Evolutionary conservation across 2,888 invertebrate genomes (phyloP), one percentile per base, ranked within the genome.

Genomic region (Sipha maydis): DNA sequence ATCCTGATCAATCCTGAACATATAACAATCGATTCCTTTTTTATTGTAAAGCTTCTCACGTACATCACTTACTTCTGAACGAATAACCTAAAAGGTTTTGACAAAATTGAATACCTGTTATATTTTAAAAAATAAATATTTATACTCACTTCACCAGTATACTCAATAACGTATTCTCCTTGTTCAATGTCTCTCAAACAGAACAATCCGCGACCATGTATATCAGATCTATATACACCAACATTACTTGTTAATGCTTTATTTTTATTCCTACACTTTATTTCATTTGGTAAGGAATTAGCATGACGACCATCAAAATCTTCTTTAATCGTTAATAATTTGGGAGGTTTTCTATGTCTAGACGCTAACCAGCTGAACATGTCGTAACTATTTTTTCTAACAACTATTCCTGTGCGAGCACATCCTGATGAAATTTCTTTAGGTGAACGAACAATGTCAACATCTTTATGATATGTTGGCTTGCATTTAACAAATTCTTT

Each of bases 291-390:
- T 91, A 98, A 82, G 11, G 88, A 88, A 88, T 88, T 82, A 31
- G 88, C 82, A 41, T 82, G 79, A n/a, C 88, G 88, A 28, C 88
- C 82, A 61, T 82, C 80, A 67, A 82, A 88, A 25, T 94, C 80
- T 82, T 82, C 88, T 82, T 75, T 75, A 89, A 95, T 93, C 89
- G 95, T 94, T 90, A 95, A 94, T 83, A 91, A 90, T 80, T 95
- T 95, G 25, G 96, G 96, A 90, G 96, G 96, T 90, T 95, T 95
- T 90, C 98, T 94, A 92, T 98, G 97, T 86, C 96, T 95, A 3
- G 98, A 98, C 4, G 98, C 97, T 91, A 98, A 93, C 97, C 98
- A 98, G 91, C 97, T 97, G 92, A 99, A 99, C 96, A 98, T 97
- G 91, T 98, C 98, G 90, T 96, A 96, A 73, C 94, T 94, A 83